A percentile compares a stretch with the other conserved stretches of the same genome.
Evolutionary conservation across 2,797 vertebrate genomes (phyloP).

Genomic region (Periparus ater): DNA sequence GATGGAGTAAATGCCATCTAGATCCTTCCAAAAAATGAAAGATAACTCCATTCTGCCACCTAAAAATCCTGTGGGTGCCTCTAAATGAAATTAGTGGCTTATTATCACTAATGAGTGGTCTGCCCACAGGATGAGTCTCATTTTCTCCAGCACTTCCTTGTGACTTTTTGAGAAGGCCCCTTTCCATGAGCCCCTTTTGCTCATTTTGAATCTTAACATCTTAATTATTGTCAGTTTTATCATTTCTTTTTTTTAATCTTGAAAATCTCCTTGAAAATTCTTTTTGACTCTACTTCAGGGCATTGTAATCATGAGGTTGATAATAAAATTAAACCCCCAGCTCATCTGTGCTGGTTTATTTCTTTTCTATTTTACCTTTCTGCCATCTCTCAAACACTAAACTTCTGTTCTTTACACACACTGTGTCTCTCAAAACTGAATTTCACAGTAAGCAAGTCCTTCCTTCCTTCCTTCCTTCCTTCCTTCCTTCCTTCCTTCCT

Average conservation of each 20-base stretch:
- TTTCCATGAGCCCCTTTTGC: not conserved
- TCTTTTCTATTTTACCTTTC: not conserved
- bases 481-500: not conserved
- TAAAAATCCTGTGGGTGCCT: not conserved
- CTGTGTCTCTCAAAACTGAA: not conserved
- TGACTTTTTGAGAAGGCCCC: not conserved
- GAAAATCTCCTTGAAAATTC: not conserved
- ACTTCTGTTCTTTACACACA: not conserved
- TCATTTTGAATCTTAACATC: no score
- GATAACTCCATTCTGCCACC: not conserved
- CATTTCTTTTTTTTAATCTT: not conserved
- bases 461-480: not conserved
- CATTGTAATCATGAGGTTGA: not conserved
- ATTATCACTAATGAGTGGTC: not conserved
- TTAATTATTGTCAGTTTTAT: not conserved
- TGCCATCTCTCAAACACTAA: not conserved
- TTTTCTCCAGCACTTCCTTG: not conserved
- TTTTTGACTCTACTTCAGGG: not conserved
- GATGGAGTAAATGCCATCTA: fast-evolving
- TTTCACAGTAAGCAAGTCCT: not conserved
- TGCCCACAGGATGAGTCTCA: fast-evolving
- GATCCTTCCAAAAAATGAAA: not conserved
- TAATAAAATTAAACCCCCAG: not conserved
- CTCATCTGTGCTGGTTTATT: not conserved
- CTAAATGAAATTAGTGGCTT: not conserved